Evolutionary conservation across 2,113 vertebrate species (phyloP), one percentile per base, ranked within the genome.

Genomic region (Tachysurus fulvidraco): DNA sequence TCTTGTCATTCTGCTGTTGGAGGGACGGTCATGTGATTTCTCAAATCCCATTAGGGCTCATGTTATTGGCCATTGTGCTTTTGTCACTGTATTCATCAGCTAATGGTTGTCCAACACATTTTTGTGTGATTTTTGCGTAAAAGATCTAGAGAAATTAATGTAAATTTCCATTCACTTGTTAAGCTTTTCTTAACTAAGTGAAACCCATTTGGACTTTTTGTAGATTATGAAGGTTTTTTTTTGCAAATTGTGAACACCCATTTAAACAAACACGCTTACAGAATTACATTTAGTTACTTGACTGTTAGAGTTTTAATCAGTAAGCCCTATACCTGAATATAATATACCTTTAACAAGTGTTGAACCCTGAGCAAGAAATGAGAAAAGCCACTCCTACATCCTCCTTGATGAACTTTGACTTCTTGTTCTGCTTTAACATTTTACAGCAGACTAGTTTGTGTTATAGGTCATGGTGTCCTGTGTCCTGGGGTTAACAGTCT

Each of bases 21-120:
- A 55, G 13, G 8, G 30, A 57, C 60, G 76, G 82, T 84, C 88
- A 86, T 84, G 82, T 89, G 88, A 89, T 77, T 81, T 82, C 52
- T 79, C 79, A 82, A 89, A 84, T 55, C 54, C 28, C 28, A 78
- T 87, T 87, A 89, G 41, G 46, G 50, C n/a, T 77, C 5, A 82
- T 85, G 79, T 87, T 83, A n/a, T 64, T 36, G 73, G 30, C 64
- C 52, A 73, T 85, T 88, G 83, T 88, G n/a, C 83, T 55, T 0
- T 54, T 82, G 0, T 71, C 21, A 36, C 57, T 60, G 36, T 64
- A 83, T 87, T 85, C n/a, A 50, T 46, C 50, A 83, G 19, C 16
- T 3, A 12, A 67, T n/a, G 28, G 65, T 21, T 57, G 57, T 79
- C 25, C 62, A 54, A 41, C 21, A 80, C 9, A 28, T 5, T 84